Evolutionary conservation across 1,140 invertebrate species (phyloP).

Genomic region (Meloidogyne exigua): DNA sequence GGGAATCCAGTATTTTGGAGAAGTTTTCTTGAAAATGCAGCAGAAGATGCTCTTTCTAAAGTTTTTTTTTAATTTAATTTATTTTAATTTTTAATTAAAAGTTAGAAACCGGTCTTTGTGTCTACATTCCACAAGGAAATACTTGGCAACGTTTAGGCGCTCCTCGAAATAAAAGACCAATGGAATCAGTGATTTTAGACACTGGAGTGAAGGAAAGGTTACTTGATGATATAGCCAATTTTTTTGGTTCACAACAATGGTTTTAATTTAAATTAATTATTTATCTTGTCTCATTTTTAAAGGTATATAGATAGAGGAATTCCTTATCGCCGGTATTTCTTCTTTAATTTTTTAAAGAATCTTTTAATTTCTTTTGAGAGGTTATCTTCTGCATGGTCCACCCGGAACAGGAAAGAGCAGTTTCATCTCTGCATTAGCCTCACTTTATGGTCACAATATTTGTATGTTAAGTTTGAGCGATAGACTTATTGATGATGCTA

Average conservation of each 20-base stretch:
- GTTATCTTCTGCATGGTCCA: constrained; percentile 90
- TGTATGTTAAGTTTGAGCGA: constrained; percentile 95
- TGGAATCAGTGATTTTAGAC: constrained; percentile 86
- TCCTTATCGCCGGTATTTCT: constrained; percentile 68
- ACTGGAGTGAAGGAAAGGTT: constrained; percentile 77
- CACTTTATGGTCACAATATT: constrained; percentile 90
- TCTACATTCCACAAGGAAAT: constrained; percentile 90
- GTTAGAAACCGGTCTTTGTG: constrained; percentile 92
- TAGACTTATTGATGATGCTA: constrained; percentile 86
- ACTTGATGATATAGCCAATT: constrained; percentile 82
- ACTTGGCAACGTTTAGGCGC: constrained; percentile 93
- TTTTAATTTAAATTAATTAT: constrained; percentile 67
- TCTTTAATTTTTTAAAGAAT: no score
- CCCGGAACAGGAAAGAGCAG: constrained; percentile 72
- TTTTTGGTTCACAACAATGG: constrained; percentile 85
- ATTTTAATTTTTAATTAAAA: constrained; percentile 64
- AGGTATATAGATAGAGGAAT: constrained; percentile 68
- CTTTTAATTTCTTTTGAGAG: constrained; percentile 55
- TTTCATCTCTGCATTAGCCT: constrained; percentile 74
- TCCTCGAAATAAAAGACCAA: constrained; percentile 79
- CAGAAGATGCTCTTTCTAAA: constrained; percentile 53
- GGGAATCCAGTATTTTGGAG: constrained; percentile 41
- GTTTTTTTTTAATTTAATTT: constrained; percentile 18
- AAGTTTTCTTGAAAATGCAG: constrained; percentile 50
- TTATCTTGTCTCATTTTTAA: constrained; percentile 18